Evolutionary conservation across 53 echinoderm and acorn worm species (phyloP).

Genomic region (Patiria pectinifera): DNA sequence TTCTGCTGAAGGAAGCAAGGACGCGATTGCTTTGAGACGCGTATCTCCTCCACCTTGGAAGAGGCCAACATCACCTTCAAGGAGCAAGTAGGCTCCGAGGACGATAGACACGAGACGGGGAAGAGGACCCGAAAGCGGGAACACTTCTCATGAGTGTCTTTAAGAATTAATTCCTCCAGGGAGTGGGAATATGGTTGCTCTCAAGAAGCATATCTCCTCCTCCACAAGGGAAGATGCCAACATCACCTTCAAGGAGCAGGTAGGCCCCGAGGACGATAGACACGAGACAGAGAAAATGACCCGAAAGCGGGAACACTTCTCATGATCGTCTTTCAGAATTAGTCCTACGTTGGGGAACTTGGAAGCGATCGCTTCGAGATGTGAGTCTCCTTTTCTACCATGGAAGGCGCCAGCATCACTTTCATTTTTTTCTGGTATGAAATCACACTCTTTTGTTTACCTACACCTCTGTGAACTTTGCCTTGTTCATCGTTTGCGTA

Average conservation of each 20-base stretch:
- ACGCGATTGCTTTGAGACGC: neutral
- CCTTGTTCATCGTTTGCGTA: neutral
- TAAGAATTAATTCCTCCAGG: neutral
- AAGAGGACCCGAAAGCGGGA: conserved; percentile 25
- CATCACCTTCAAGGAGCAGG: conserved; percentile 89
- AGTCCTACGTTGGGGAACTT: neutral
- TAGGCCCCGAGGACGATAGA: conserved; percentile 63
- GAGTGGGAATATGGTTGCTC: neutral
- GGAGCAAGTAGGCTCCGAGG: conserved; percentile 80
- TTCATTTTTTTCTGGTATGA: conserved; percentile 38
- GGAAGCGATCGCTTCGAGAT: neutral
- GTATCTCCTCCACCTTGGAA: conserved; percentile 4
- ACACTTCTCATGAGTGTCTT: conserved; percentile 4
- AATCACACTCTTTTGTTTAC: neutral
- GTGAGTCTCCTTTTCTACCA: neutral
- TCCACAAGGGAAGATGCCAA: conserved; percentile 53
- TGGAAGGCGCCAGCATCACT: conserved; percentile 72
- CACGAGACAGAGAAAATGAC: conserved; percentile 26
- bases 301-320: conserved; percentile 18
- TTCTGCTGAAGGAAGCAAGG: neutral
- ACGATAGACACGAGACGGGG: conserved; percentile 32
- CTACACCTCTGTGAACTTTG: neutral
- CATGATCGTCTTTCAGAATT: neutral
- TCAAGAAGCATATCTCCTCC: neutral
- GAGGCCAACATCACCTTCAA: conserved; percentile 82